Percentiles rank a stretch among this genome's conserved stretches.
Conservation (phyloP, 2,797 vertebrate species). For the Cephalopachus bancanus region DNA sequence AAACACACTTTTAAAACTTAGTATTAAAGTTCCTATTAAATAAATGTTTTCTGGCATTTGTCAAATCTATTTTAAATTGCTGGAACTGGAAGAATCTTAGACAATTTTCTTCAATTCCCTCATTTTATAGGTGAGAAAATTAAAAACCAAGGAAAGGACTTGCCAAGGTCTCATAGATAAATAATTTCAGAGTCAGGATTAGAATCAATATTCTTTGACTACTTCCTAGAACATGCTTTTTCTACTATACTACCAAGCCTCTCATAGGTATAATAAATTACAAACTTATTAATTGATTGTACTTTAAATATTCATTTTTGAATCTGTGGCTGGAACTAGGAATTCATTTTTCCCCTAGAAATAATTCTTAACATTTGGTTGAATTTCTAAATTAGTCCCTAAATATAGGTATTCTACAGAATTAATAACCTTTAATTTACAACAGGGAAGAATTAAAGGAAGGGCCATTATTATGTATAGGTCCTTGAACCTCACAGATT, state of each 20-base stretch:
- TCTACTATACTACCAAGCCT: not conserved
- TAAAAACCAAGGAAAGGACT: not conserved
- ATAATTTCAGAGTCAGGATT: not conserved
- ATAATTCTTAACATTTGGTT: slow-evolving; percentile 8
- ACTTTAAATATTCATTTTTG: not conserved
- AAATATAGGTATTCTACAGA: not conserved
- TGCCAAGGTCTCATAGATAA: not conserved
- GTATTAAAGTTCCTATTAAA: slow-evolving; percentile 3
- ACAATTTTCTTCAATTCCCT: not conserved
- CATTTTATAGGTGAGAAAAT: slow-evolving; percentile 9
- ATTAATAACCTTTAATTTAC: not conserved
- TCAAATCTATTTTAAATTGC: not conserved
- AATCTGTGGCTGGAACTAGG: not conserved
- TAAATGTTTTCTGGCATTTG: not conserved
- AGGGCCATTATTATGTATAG: not conserved
- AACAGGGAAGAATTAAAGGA: not conserved
- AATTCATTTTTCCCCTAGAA: slow-evolving; percentile 29
- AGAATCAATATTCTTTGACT: not conserved
- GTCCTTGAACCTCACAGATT: not conserved
- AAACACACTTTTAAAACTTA: slow-evolving; percentile 1
- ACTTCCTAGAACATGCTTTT: not conserved
- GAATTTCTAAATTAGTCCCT: not conserved
- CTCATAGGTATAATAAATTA: slow-evolving; percentile 20
- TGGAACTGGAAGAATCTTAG: not conserved
- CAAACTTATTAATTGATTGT: not conserved